Evolutionary conservation across 2,888 invertebrate genomes (phyloP).

Genomic region (Strigamia maritima): DNA sequence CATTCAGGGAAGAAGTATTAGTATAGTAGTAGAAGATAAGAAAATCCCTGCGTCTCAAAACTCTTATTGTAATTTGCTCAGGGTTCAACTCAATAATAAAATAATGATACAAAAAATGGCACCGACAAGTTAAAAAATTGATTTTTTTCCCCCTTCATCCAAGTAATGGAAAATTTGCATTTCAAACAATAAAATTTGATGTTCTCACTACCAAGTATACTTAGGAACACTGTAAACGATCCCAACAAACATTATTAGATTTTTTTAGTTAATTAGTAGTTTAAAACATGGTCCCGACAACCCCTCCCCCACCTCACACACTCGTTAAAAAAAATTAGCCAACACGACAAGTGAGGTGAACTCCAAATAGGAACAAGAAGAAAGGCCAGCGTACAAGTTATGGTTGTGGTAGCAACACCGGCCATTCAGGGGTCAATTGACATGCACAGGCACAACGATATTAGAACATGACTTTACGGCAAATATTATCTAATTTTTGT

Average conservation of each 20-base stretch:
- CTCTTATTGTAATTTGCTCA: neutral
- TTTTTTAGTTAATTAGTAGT: neutral
- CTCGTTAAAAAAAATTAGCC: neutral
- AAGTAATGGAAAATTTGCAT: neutral
- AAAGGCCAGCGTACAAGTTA: conserved; percentile 38
- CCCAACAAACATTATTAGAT: neutral
- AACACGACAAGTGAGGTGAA: conserved; percentile 36
- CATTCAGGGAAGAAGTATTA: conserved; percentile 4
- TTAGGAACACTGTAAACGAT: conserved; percentile 4
- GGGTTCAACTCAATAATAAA: neutral
- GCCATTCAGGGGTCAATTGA: conserved; percentile 40
- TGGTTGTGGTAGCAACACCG: conserved; percentile 39
- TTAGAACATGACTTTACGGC: neutral
- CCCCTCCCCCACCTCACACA: conserved; percentile 4
- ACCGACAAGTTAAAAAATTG: neutral
- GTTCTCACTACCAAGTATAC: conserved; percentile 4
- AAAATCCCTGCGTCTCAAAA: conserved; percentile 4
- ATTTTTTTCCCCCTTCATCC: neutral
- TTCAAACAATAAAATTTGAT: conserved; percentile 4
- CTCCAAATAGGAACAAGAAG: conserved; percentile 37
- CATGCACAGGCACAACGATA: conserved; percentile 13
- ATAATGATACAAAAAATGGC: conserved; percentile 3
- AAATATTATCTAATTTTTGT: neutral
- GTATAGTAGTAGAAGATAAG: neutral
- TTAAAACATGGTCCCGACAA: conserved; percentile 4